These are phyloP conservation scores for Mimachlamys varia DNA, from an alignment of 2,888 invertebrate genomes.

Conservation along the genomic window DNA sequence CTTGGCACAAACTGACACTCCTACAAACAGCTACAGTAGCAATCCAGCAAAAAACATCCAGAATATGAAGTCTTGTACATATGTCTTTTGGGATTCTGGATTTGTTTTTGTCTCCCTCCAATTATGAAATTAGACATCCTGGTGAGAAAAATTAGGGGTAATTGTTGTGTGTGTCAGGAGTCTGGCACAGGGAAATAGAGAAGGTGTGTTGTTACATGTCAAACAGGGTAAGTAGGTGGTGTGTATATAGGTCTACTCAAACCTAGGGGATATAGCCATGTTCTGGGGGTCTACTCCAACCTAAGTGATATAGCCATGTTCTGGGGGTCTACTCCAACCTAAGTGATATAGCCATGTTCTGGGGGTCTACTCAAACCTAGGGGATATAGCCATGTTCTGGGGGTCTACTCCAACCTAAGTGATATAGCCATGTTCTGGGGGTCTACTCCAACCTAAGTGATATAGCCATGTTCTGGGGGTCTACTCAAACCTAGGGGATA, in stretches of 20 bases:
- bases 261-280: too few species aligned
- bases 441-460: too few species aligned
- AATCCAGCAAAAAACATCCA: background rate
- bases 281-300: too few species aligned
- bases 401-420: too few species aligned
- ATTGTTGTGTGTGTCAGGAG: background rate
- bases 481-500: too few species aligned
- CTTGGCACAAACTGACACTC: background rate
- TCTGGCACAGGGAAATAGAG: background rate
- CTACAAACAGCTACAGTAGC: background rate
- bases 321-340: too few species aligned
- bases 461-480: too few species aligned
- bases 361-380: too few species aligned
- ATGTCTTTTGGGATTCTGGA: background rate
- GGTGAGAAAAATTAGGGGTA: background rate
- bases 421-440: too few species aligned
- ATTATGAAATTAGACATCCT: conserved; percentile 5
- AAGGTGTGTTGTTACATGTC: background rate
- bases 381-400: too few species aligned
- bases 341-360: too few species aligned
- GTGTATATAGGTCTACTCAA: background rate
- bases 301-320: too few species aligned
- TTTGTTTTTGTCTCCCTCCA: conserved; percentile 23
- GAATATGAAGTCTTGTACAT: conserved; percentile 12
- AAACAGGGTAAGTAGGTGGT: background rate